Conservation (phyloP, 1,140 invertebrate genomes). For the Sarcophaga bullata region DNA sequence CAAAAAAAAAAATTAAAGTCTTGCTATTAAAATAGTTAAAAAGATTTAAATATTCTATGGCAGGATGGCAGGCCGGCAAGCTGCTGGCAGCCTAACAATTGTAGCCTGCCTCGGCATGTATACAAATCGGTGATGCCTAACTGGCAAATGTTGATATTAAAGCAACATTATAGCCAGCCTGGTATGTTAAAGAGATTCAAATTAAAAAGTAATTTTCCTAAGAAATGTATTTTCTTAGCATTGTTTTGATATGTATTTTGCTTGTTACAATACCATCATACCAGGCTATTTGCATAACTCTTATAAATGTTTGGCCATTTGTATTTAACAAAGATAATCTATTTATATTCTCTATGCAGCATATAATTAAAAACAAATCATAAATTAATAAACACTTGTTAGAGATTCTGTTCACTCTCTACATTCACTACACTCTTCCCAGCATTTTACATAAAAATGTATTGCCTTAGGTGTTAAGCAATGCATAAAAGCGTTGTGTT, state of each 20-base stretch:
- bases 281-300: too few relatives aligned
- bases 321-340: background rate
- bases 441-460: background rate
- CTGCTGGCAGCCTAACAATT: background rate
- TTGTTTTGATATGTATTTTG: background rate
- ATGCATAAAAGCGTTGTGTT: too few relatives aligned
- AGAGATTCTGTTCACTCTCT: slow-evolving; percentile 13
- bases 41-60: slow-evolving; percentile 13
- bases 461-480: too few relatives aligned
- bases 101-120: background rate
- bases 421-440: background rate
- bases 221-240: background rate
- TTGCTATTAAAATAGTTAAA: slow-evolving; percentile 9
- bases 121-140: too few relatives aligned
- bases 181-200: slow-evolving; percentile 13
- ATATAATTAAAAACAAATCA: slow-evolving; percentile 39
- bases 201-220: slow-evolving; percentile 17
- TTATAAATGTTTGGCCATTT: too few relatives aligned
- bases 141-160: background rate
- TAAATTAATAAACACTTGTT: slow-evolving; percentile 39
- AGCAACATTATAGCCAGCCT: background rate
- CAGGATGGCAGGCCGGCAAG: background rate
- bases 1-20: background rate
- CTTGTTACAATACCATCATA: too few relatives aligned
- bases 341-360: background rate